Conservation (phyloP, 92 coral and sea anemone genomes). For the Umimayanthus kanabou region DNA sequence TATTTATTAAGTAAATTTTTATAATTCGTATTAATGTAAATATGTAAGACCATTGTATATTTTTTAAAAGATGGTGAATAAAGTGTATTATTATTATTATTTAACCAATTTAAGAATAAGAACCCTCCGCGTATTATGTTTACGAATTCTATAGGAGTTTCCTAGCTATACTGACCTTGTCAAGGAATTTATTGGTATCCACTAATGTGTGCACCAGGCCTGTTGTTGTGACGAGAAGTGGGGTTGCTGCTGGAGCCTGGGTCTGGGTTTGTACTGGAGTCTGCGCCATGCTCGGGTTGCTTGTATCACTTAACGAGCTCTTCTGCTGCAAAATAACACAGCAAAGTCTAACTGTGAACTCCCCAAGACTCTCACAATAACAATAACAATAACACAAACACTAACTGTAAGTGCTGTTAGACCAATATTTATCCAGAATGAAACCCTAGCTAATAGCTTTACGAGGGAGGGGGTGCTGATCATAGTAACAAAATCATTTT, state of each 20-base stretch:
- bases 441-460: too few relatives aligned
- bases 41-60: too few relatives aligned
- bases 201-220: conserved; percentile 39
- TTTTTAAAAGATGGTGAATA: too few relatives aligned
- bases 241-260: conserved; percentile 16
- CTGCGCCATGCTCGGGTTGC: neutral
- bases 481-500: too few relatives aligned
- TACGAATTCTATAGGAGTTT: neutral
- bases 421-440: neutral
- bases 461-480: too few relatives aligned
- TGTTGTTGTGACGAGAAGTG: conserved; percentile 32
- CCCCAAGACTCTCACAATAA: neutral
- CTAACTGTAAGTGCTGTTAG: neutral
- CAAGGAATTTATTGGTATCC: conserved; percentile 17
- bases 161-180: neutral
- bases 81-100: too few relatives aligned
- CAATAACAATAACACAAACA: neutral
- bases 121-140: neutral
- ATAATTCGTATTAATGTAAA: too few relatives aligned
- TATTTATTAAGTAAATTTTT: too few relatives aligned
- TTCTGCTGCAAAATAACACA: neutral
- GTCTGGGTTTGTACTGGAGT: neutral
- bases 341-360: neutral
- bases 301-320: conserved; percentile 11
- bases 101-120: too few relatives aligned